These are phyloP conservation scores for Bedellia somnulentella DNA, from an alignment of 2,888 invertebrate species.

Conservation along the genomic window DNA sequence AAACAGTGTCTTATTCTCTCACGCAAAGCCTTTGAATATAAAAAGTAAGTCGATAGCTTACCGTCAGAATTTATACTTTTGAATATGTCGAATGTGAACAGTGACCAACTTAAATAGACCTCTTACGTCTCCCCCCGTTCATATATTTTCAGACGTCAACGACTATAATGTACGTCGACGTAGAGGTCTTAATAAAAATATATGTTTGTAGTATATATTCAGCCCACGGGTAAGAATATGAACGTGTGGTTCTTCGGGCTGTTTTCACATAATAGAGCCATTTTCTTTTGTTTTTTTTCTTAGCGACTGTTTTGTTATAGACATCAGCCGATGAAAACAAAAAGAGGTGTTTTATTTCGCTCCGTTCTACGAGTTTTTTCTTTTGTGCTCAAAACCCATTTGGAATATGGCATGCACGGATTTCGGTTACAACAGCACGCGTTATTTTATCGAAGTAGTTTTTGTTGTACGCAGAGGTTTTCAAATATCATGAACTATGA, in stretches of 20 bases:
- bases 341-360: slow-evolving; percentile 47
- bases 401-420: too few species aligned
- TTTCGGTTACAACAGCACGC: too few species aligned
- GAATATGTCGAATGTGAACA: slow-evolving; percentile 52
- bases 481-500: too few species aligned
- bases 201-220: too few species aligned
- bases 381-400: too few species aligned
- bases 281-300: slow-evolving; percentile 60
- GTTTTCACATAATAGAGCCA: slow-evolving; percentile 62
- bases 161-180: too few species aligned
- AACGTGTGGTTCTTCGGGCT: slow-evolving; percentile 46
- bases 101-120: slow-evolving; percentile 21
- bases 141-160: slow-evolving; percentile 1
- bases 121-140: slow-evolving; percentile 8
- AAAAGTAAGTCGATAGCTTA: slow-evolving; percentile 62
- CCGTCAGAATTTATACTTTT: slow-evolving; percentile 56
- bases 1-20: slow-evolving; percentile 48
- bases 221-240: slow-evolving; percentile 56
- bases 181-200: too few species aligned
- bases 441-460: too few species aligned
- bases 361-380: too few species aligned
- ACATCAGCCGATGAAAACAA: slow-evolving; percentile 54
- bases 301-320: slow-evolving; percentile 24
- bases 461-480: slow-evolving; percentile 11
- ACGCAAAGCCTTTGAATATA: slow-evolving; percentile 50